These are phyloP conservation scores for Pammene aurita DNA, from an alignment of 2,888 invertebrate species.

Conservation along the genomic window DNA sequence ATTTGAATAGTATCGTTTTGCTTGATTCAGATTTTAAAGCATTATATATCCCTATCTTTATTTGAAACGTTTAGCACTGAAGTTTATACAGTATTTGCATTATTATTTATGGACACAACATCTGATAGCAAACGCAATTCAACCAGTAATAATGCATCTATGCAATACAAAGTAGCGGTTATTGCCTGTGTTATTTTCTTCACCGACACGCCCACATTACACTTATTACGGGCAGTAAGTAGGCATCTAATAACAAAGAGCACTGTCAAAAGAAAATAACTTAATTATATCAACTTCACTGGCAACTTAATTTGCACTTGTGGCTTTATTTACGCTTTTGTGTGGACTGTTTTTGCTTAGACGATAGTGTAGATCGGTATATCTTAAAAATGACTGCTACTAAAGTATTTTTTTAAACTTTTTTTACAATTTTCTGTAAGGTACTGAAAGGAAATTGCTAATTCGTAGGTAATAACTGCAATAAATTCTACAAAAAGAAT, in stretches of 20 bases:
- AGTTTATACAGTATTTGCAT: slow-evolving; percentile 23
- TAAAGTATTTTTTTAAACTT: not conserved
- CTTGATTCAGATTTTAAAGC: not conserved
- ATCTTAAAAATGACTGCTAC: no score
- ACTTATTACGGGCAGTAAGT: slow-evolving; percentile 35
- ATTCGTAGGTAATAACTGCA: slow-evolving; percentile 15
- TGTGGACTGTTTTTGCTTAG: no score
- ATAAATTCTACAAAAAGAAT: slow-evolving; percentile 27
- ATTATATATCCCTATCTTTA: not conserved
- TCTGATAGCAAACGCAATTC: slow-evolving; percentile 23
- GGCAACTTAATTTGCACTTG: slow-evolving; percentile 8
- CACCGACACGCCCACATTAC: slow-evolving; percentile 29
- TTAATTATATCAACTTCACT: slow-evolving; percentile 19
- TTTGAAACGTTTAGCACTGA: slow-evolving; percentile 7
- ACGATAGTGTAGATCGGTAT: no score
- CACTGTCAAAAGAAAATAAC: slow-evolving; percentile 34
- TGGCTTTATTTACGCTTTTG: not conserved
- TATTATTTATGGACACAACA: slow-evolving; percentile 29
- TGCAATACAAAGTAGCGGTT: slow-evolving; percentile 36
- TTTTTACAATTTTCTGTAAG: not conserved
- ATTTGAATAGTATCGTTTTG: not conserved
- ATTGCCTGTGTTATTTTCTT: slow-evolving; percentile 29
- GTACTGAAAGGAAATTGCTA: slow-evolving; percentile 3
- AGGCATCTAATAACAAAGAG: slow-evolving; percentile 34
- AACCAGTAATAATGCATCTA: slow-evolving; percentile 33